Base-by-base conservation (phyloP, 2,113 vertebrate species). In the Eptesicus fuscus region DNA sequence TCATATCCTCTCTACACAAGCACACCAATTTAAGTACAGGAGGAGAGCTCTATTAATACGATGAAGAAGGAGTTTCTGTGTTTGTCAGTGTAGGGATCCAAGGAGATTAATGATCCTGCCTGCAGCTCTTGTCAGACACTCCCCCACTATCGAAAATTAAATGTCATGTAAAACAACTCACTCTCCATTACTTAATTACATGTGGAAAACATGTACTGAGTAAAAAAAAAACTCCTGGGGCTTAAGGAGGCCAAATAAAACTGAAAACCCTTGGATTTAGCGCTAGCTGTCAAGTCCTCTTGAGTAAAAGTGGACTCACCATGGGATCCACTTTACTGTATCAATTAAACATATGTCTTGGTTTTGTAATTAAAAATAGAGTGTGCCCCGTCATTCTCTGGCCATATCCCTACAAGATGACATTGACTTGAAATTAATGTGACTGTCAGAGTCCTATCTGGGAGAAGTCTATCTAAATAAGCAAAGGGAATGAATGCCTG, bases 161-260 rank as follows among this genome's bases (percentile, higher is more conserved):
- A 96, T 98, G 97, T 98, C 98, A 98, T 96, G 95, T 96, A 80
- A 71, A 97, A 97, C 97, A 98, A 92, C 97, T 98, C 98, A 97
- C 97, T 98, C 93, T 95, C 98, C 96, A 97, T 89, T 32, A 94
- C 97, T 97, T 98, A 98, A 98, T 97, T 98, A 97, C 92, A 78
- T 94, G 96, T 97, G 96, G 97, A 96, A 97, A 97, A 97, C 71
- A 84, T 65, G 95, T 85, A 94, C 94, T 91, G 47, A 80, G 53
- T 96, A 95, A 97, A 92, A 92, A 95, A 97, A 92, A 92, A 95
- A 91, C 92, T 98, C 90, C 92, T 56, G 95, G 95, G 96, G 94
- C 96, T 93, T 95, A 97, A 92, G 88, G 70, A 95, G 79, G 20
- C 73, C n/a, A 91, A 85, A 91, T 0, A 88, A 83, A 96, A 96